Conservation (phyloP, 2,113 vertebrate species). For the Lonchura striata region DNA sequence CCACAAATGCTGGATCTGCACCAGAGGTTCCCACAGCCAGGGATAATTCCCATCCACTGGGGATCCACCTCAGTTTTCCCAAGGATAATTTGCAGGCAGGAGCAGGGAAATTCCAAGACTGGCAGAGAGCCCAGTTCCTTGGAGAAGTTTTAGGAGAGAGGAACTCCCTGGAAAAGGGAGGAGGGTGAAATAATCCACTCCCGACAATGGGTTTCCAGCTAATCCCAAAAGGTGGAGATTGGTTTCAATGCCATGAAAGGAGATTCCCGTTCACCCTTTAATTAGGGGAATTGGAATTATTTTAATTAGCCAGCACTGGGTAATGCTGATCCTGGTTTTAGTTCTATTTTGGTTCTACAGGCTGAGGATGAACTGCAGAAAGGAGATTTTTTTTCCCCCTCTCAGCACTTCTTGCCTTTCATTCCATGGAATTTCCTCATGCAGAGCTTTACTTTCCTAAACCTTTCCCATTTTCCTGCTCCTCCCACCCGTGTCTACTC, state of each 20-base stretch:
- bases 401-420: background rate
- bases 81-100: background rate
- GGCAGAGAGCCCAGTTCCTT: background rate
- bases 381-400: too few species aligned
- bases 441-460: background rate
- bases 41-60: background rate
- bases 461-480: background rate
- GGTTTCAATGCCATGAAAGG: background rate
- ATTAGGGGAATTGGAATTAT: background rate
- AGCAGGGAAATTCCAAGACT: background rate
- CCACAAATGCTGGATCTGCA: background rate
- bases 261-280: background rate
- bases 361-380: background rate
- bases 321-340: background rate
- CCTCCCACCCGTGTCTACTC: background rate
- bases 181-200: background rate
- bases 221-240: background rate
- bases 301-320: background rate
- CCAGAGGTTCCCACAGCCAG: background rate
- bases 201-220: background rate
- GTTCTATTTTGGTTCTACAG: background rate
- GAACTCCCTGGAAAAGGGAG: background rate
- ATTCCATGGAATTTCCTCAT: background rate
- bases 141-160: background rate
- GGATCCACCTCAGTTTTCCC: background rate